phyloP scores from a whole-genome alignment of 2,113 vertebrate genomes.

The human region GRCh38 chr7:89336001-89336500 shows the following conservation, averaged over 20 bases:
- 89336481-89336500: slow-evolving; percentile 96
- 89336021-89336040: slow-evolving; percentile 55
- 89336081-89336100: slow-evolving; percentile 65
- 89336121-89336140: slow-evolving; percentile 78
- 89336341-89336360: slow-evolving; percentile 82
- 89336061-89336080: slow-evolving; percentile 78
- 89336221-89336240: slow-evolving; percentile 78
- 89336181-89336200: slow-evolving; percentile 82
- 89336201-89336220: slow-evolving; percentile 83
- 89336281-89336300: slow-evolving; percentile 74
- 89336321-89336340: slow-evolving; percentile 79
- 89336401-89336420: slow-evolving; percentile 86
- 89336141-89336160: slow-evolving; percentile 76
- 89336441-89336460: slow-evolving; percentile 96
- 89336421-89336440: slow-evolving; percentile 95
- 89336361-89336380: slow-evolving; percentile 76
- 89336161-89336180: slow-evolving; percentile 82
- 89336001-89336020: slow-evolving; percentile 63
- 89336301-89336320: slow-evolving; percentile 68
- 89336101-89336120: slow-evolving; percentile 70
- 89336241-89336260: slow-evolving; percentile 86
- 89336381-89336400: slow-evolving; percentile 78
- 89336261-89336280: slow-evolving; percentile 76
- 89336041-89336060: slow-evolving; percentile 70
- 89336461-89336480: slow-evolving; percentile 95